Evolutionary conservation across 2,888 invertebrate species (phyloP), one percentile per base, ranked within the genome.

Genomic region (Dimorphilus gyrociliatus): DNA sequence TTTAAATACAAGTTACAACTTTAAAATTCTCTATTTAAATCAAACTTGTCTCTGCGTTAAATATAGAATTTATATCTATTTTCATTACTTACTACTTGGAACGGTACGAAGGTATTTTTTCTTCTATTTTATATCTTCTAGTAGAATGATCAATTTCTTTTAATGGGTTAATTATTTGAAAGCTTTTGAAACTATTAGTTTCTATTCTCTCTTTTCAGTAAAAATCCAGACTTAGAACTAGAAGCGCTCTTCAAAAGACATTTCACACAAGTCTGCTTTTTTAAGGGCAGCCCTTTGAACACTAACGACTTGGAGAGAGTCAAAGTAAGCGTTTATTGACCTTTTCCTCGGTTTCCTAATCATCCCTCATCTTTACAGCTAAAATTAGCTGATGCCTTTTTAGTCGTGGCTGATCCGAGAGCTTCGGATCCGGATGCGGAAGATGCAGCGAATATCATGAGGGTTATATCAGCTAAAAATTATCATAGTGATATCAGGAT

Each of bases 231-330:
- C 74, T 76, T 94, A 73, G 92, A 94, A 74, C 74, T 92, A 74
- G 90, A 92, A 73, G 90, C 92, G 72, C 78, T 94, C 68, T 92
- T 94, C 79, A 94, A 94, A 76, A 78, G 92, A 70, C 92, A 94
- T 75, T 94, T 94, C 74, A 94, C 92, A 63, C 92, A 90, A 67
- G 92, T 48, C 14, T 39, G 37, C 17, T 94, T 39, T 32, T 42
- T 44, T 28, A 38, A 39, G 31, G 45, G 46, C 4, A 36, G 40
- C 1, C 92, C 92, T 69, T 94, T 94, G 92, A 92, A 90, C 73
- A 88, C 92, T 66, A 84, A 90, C 71, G 92, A 94, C 73, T 80
- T 94, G 54, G 86, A 90, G 69, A 76, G 92, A 75, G 92, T 92
- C 66, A 90, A 90, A 82, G 55, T 57, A 36, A n/a, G n/a, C n/a